Base-by-base conservation (phyloP, 2,797 vertebrate genomes). In the Scolopax rusticola region DNA sequence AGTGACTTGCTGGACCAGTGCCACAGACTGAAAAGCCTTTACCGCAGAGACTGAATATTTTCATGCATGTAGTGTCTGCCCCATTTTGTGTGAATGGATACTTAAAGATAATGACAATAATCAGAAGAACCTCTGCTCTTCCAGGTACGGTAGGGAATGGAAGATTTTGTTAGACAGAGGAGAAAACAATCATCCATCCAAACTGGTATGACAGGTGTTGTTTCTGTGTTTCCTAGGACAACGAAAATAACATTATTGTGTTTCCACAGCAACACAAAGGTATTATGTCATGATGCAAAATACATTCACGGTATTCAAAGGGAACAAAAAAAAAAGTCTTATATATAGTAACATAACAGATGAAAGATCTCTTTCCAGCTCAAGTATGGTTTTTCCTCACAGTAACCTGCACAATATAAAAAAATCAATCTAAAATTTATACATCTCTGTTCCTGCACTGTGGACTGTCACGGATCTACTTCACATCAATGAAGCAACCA, bases 181-280 rank as follows among this genome's bases (percentile, higher is more conserved):
- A 96, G 57, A 95, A 90, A 89, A 57, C 11, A 82, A 81, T 54
- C 38, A 67, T 83, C 38, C 45, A 30, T 71, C 73, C 73, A 59
- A 93, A 67, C 28, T 73, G 67, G 88, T 90, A 54, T 60, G 89
- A 96, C 68, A 93, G 91, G 88, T 93, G 87, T 84, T 98, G 94
- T 89, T 85, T 93, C 95, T 93, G 50, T 83, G 97, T 98, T 97
- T 96, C 97, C 97, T 90, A 95, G 95, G 95, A 95, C 96, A 87
- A 97, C 85, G 24, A 87, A 87, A 96, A 96, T 87, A 98, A 98
- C 97, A 97, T 96, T 97, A 84, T 91, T 95, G 50, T 81, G 96
- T 95, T 96, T 92, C 97, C 95, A 92, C 56, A 84, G 97, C 71
- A 97, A 97, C 97, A 80, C 67, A 93, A 94, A 89, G 48, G 61